Conservation (phyloP, 2,113 vertebrate genomes). For the Microcebus tavaratra region DNA sequence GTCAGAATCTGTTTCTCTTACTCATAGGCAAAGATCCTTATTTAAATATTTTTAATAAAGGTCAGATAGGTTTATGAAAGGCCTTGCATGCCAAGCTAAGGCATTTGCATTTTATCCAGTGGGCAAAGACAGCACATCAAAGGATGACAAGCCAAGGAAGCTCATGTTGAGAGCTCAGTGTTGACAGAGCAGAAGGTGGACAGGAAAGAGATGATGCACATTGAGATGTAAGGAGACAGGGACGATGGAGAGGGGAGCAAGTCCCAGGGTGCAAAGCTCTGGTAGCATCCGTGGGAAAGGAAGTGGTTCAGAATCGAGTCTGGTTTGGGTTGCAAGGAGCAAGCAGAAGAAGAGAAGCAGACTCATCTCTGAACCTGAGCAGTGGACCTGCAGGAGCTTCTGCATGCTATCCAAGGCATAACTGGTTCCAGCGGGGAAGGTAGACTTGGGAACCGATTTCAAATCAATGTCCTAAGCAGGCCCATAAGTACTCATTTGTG, state of each 20-base stretch:
- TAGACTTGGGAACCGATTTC: constrained; percentile 34
- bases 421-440: background rate
- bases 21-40: background rate
- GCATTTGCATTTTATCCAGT: background rate
- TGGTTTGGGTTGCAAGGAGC: background rate
- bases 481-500: background rate
- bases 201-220: background rate
- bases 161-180: background rate
- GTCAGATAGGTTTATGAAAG: background rate
- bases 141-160: background rate
- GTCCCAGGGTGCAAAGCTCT: too few species aligned
- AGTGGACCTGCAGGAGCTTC: background rate
- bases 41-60: background rate
- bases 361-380: background rate
- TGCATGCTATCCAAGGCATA: background rate
- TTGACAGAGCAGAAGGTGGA: background rate
- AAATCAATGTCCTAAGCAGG: background rate
- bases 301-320: background rate
- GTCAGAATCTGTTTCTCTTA: background rate
- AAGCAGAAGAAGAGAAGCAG: background rate
- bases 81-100: background rate
- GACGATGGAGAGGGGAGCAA: too few species aligned
- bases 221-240: background rate
- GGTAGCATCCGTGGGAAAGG: background rate
- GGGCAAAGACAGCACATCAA: too few species aligned